Conservation (phyloP, 1,140 invertebrate species). For the Heliconius congener region DNA sequence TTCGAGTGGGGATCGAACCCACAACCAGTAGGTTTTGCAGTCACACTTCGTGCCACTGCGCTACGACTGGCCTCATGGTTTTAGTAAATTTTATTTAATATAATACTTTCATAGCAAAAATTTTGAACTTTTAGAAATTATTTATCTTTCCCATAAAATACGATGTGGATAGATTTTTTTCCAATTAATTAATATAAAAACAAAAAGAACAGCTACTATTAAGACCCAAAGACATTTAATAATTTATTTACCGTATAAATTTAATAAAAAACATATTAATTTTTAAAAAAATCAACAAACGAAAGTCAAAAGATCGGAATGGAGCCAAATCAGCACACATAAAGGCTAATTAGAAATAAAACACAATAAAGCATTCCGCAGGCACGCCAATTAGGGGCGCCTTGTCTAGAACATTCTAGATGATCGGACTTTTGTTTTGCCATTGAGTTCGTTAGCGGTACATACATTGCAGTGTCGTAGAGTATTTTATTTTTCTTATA, state of each 20-base stretch:
- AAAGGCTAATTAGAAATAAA: conserved; percentile 15
- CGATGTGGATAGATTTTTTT: too few relatives aligned
- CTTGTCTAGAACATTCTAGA: conserved; percentile 23
- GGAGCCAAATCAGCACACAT: conserved; percentile 4
- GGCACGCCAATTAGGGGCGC: conserved; percentile 13
- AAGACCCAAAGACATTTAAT: not conserved
- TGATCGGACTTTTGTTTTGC: conserved; percentile 27
- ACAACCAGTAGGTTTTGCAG: too few relatives aligned
- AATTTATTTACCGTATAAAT: not conserved
- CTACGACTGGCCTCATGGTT: too few relatives aligned
- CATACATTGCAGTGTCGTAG: conserved; percentile 15
- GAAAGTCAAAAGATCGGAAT: not conserved
- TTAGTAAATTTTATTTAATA: too few relatives aligned
- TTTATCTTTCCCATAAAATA: too few relatives aligned
- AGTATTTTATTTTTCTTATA: conserved; percentile 5
- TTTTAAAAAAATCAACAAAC: not conserved
- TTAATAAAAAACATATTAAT: not conserved
- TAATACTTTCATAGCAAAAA: too few relatives aligned
- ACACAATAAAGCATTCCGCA: conserved; percentile 5
- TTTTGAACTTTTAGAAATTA: too few relatives aligned
- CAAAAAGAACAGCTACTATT: too few relatives aligned
- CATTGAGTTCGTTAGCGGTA: conserved; percentile 15
- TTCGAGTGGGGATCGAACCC: too few relatives aligned
- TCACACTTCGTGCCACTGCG: too few relatives aligned
- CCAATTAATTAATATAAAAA: too few relatives aligned